Conservation (phyloP, 2,888 invertebrate genomes). For the Altica lythri region DNA sequence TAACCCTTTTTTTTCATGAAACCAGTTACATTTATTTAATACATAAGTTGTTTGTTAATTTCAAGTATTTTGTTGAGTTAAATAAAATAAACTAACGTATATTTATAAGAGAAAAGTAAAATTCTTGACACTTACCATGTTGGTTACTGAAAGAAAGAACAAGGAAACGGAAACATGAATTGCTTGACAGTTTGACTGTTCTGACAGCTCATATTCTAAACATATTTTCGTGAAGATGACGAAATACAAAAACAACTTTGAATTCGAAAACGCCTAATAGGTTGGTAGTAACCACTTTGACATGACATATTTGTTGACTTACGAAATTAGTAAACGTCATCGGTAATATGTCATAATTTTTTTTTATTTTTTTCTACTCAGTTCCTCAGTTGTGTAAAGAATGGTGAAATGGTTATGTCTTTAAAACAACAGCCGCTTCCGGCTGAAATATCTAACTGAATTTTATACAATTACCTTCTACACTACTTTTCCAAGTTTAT, state of each 20-base stretch:
- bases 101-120: slow-evolving; percentile 6
- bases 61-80: not conserved
- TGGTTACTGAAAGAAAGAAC: slow-evolving; percentile 51
- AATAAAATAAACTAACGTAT: not conserved
- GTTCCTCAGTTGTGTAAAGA: too few relatives aligned
- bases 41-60: not conserved
- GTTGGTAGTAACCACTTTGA: too few relatives aligned
- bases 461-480: not conserved
- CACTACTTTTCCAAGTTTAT: not conserved
- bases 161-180: slow-evolving; percentile 28
- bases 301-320: too few relatives aligned
- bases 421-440: slow-evolving; percentile 36
- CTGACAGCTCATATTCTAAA: not conserved
- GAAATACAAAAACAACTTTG: too few relatives aligned
- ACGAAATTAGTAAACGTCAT: too few relatives aligned
- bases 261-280: too few relatives aligned
- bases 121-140: slow-evolving; percentile 53
- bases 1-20: too few relatives aligned
- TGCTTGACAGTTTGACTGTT: slow-evolving; percentile 20
- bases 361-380: too few relatives aligned
- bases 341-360: too few relatives aligned
- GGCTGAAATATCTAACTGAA: slow-evolving; percentile 28
- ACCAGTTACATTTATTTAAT: too few relatives aligned
- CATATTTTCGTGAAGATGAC: too few relatives aligned
- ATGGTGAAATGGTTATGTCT: slow-evolving; percentile 5